Percentiles rank a stretch among this genome's conserved stretches.
Evolutionary conservation across 2,888 invertebrate species (phyloP).

Genomic region (Cheilosia variabilis): DNA sequence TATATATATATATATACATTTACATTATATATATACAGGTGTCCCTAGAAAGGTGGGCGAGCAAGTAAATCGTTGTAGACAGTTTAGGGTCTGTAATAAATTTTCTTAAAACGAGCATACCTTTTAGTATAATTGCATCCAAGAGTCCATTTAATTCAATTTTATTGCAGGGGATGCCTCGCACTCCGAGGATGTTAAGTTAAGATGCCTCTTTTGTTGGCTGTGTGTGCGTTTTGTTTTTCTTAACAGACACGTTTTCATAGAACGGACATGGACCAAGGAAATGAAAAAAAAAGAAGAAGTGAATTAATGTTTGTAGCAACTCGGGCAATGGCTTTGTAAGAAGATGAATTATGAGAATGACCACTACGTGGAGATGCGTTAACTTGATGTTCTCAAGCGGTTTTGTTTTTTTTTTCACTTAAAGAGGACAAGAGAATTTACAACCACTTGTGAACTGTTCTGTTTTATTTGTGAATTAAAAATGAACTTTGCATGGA

Average conservation of each 20-base stretch:
- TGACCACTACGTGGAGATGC: slow-evolving; percentile 68
- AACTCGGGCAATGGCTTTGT: slow-evolving; percentile 37
- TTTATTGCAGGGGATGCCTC: slow-evolving; percentile 71
- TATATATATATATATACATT: too few species aligned
- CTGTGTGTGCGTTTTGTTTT: background rate
- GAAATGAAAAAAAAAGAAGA: slow-evolving; percentile 59
- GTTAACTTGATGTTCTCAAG: slow-evolving; percentile 28
- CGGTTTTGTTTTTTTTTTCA: background rate
- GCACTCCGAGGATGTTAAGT: slow-evolving; percentile 66
- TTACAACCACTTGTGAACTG: slow-evolving; percentile 2
- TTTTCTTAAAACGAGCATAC: slow-evolving; percentile 73
- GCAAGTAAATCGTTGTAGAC: slow-evolving; percentile 69
- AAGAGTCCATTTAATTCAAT: slow-evolving; percentile 76
- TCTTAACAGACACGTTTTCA: slow-evolving; percentile 43
- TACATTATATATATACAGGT: background rate
- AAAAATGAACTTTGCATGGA: too few species aligned
- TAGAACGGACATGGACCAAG: slow-evolving; percentile 49
- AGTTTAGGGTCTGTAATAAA: slow-evolving; percentile 68
- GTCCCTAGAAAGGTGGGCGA: slow-evolving; percentile 39
- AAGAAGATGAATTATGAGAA: slow-evolving; percentile 66
- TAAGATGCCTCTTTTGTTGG: slow-evolving; percentile 49
- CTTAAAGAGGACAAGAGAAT: background rate
- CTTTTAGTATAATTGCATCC: slow-evolving; percentile 75
- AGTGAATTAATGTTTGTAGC: slow-evolving; percentile 63
- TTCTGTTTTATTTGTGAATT: background rate